Evolutionary conservation across 1,140 invertebrate species (phyloP), one percentile per base, ranked within the genome.

Genomic region (Drosophila pruinosa): DNA sequence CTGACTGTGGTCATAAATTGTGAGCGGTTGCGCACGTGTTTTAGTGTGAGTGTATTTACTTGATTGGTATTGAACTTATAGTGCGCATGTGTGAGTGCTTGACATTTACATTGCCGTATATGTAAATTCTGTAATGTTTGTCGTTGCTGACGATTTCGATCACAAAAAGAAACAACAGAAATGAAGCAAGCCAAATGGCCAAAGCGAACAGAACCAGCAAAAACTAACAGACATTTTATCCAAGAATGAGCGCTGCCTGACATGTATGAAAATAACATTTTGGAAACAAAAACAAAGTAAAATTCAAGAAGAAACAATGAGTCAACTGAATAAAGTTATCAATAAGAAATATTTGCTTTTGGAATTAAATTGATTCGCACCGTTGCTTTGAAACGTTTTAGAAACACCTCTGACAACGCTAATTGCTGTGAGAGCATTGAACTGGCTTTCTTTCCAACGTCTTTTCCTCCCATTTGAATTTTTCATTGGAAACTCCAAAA

Each of bases 371-470:
- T 21, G 22, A 43, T 31, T 43, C 38, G 39, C 38, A 31, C 28
- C 24, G 54, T 4, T 57, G 54, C 39, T 43, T 57, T 43, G n/a
- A 5, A 31, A 36, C 50, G 24, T 58, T 65, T 58, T 64, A 38
- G 50, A 26, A 58, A 34, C 53, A 65, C 21, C 58, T 63, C 38
- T 28, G 45, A 34, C 6, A 62, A 52, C 68, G 83, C 65, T 89
- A 89, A 88, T 83, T 89, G 48, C 31, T 89, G 79, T 88, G 78
- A 76, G 77, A 81, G 63, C 10, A 34, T 12, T 4, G 0, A 12
- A 22, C 6, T 14, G 8, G 4, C n/a, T 3, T 34, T 17, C 48
- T 43, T 36, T 7, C 21, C n/a, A n/a, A n/a, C n/a, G n/a, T n/a
- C n/a, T 17, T 19, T 38, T n/a, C 26, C 39, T 12, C 19, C 22